Base-by-base conservation (phyloP, 2,113 vertebrate genomes). In the Murina feae region DNA sequence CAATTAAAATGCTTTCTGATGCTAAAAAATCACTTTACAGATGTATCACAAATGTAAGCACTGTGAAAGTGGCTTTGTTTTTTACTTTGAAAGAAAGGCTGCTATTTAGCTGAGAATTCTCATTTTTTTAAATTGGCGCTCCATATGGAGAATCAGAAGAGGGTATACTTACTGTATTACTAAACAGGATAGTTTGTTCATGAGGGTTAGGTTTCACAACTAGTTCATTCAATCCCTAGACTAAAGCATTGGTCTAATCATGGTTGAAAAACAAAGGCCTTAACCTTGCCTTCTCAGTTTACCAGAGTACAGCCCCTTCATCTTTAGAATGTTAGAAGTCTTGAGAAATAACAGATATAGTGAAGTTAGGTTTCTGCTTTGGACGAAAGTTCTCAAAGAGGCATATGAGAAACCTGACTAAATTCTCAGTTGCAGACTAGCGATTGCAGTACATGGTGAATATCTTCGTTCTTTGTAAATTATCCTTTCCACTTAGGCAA, bases 161-260 rank as follows among this genome's bases (percentile, higher is more conserved):
- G 93, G 63, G 91, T 91, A 84, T 35, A 93, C 82, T 91, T 91
- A 96, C 95, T 93, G 78, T 92, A 79, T 80, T 92, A 81, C 78
- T 94, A 96, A 92, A 86, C 42, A 90, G 95, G 68, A 84, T 88
- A 82, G 81, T 96, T 97, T 90, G 85, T 93, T 91, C 30, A n/a
- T 51, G 82, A 93, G 84, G n/a, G 21, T 96, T 97, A 91, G 98
- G 98, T 98, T 99, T 99, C 98, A 98, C 98, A 98, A 98, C 98
- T 98, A 98, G 55, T 89, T 93, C 69, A 85, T 93, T 96, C 63
- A 90, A 32, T 94, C 80, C 81, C 51, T 93, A 76, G 32, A 90
- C 49, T 96, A 88, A 95, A 93, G 37, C 53, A 53, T 66, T 90
- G 81, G 49, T 91, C 63, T 95, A 94, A 96, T 94, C 66, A 78